Conservation (phyloP, 2,113 vertebrate genomes). For the Macheiramphus alcinus region DNA sequence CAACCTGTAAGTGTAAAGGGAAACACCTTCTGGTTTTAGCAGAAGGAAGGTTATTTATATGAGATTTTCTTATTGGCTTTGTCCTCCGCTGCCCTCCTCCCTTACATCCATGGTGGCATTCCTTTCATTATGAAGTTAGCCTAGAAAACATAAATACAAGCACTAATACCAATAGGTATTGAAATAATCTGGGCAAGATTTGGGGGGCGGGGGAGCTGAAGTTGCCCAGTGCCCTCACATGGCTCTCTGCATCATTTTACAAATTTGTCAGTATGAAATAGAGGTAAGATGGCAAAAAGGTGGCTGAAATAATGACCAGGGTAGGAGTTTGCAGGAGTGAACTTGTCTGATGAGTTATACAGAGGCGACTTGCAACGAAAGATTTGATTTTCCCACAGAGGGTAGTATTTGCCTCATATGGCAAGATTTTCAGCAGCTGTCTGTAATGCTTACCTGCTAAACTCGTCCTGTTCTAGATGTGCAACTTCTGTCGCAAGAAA, state of each 20-base stretch:
- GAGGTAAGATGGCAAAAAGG: neutral
- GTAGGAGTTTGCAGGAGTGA: neutral
- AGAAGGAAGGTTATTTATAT: neutral
- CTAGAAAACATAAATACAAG: neutral
- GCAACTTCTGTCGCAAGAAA: constrained; percentile 57
- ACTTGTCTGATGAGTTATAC: neutral
- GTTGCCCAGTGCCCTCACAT: accelerated
- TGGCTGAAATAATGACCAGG: neutral
- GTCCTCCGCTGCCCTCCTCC: neutral
- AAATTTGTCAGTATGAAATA: neutral
- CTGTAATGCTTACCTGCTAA: neutral
- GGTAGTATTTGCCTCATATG: neutral
- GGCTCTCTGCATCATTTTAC: neutral
- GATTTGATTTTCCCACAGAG: neutral
- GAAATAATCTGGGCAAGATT: neutral
- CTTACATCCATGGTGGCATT: neutral
- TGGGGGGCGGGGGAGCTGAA: neutral
- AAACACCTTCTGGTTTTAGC: neutral
- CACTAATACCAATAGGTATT: neutral
- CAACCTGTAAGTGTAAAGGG: neutral
- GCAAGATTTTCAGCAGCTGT: neutral
- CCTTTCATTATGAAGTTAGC: neutral
- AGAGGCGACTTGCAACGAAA: accelerated
- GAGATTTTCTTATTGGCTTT: neutral
- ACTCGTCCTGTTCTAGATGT: constrained; percentile 38